These are phyloP conservation scores for Paramisgurnus dabryanus DNA, from an alignment of 2,113 vertebrate species.

Conservation along the genomic window DNA sequence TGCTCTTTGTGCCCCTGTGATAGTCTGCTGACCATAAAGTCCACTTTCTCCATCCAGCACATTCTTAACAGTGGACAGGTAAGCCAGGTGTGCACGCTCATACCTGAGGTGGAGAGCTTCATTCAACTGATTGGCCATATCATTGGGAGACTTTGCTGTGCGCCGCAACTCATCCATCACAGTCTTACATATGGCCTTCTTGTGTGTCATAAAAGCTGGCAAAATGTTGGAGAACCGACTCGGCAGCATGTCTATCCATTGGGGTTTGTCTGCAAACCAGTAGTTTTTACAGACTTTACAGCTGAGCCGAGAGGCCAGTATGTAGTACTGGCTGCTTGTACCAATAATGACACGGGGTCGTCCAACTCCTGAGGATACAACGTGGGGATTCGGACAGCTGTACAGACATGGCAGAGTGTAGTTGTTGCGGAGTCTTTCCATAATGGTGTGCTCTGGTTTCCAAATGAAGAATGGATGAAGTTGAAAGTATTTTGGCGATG, in stretches of 20 bases:
- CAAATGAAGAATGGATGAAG: constrained; percentile 50
- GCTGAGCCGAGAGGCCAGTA: too few relatives aligned
- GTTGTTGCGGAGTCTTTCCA: constrained; percentile 45
- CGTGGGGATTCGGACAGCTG: not conserved
- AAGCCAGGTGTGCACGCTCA: not conserved
- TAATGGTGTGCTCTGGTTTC: constrained; percentile 42
- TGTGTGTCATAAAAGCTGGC: too few relatives aligned
- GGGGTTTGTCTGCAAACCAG: not conserved
- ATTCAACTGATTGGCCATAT: constrained; percentile 5
- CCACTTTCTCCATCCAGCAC: not conserved
- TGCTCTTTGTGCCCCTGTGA: not conserved
- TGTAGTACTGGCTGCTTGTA: constrained; percentile 19
- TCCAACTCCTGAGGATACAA: constrained; percentile 17
- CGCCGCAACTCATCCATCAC: not conserved
- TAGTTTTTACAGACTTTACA: too few relatives aligned
- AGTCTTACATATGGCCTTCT: too few relatives aligned
- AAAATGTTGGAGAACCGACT: not conserved
- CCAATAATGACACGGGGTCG: constrained; percentile 29
- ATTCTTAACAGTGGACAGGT: not conserved
- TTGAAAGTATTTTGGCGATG: constrained; percentile 46
- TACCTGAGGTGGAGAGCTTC: constrained; percentile 1
- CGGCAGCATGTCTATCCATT: not conserved
- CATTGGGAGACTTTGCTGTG: not conserved
- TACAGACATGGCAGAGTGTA: constrained; percentile 34
- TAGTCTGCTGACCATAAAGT: not conserved